Evolutionary conservation across 2,888 invertebrate genomes (phyloP).

Genomic region (Panzeria rudis): DNA sequence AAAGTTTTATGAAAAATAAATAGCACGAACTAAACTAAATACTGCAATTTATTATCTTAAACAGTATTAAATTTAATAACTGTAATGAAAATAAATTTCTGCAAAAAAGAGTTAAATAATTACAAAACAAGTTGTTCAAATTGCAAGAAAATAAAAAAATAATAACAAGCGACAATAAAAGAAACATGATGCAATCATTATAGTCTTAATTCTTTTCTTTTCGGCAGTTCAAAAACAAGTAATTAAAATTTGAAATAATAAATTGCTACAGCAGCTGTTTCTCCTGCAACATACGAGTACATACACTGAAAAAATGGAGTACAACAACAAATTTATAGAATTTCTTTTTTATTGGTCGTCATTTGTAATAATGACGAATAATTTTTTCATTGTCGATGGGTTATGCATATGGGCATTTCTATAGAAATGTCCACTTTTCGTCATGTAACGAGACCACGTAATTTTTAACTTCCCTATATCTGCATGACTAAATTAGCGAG

Average conservation of each 20-base stretch:
- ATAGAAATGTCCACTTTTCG: no score
- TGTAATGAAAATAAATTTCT: slow-evolving; percentile 30
- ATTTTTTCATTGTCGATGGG: no score
- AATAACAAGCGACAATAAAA: slow-evolving; percentile 14
- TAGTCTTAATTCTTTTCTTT: not conserved
- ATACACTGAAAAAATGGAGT: no score
- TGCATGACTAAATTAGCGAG: no score
- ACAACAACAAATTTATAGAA: no score
- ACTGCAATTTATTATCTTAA: slow-evolving; percentile 45
- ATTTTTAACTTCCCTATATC: no score
- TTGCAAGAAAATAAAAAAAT: not conserved
- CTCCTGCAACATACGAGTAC: not conserved
- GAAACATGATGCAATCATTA: slow-evolving; percentile 7
- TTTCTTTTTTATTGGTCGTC: no score
- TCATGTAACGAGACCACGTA: no score
- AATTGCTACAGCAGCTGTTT: not conserved
- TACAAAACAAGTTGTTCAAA: slow-evolving; percentile 34
- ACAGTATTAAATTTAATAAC: slow-evolving; percentile 56
- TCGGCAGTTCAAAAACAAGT: not conserved
- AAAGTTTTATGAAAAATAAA: slow-evolving; percentile 12
- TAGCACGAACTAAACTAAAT: slow-evolving; percentile 23
- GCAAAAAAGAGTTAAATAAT: slow-evolving; percentile 18
- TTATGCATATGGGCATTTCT: no score
- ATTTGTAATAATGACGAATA: no score
- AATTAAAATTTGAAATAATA: not conserved